phyloP scores from a whole-genome alignment of 2,888 invertebrate genomes.

The Antheraea yamamai region DNA sequence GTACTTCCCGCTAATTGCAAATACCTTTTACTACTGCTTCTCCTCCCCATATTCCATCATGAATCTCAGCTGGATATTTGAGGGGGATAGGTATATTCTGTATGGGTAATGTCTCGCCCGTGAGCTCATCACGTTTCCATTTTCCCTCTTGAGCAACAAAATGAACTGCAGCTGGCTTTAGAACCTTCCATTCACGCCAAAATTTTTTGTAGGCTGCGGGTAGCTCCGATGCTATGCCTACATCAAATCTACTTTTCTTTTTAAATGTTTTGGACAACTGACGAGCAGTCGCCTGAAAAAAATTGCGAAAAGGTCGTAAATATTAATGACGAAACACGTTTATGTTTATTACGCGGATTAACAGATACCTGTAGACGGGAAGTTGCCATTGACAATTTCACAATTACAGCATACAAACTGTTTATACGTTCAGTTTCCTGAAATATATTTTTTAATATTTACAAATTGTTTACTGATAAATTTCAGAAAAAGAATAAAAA shows the following conservation, averaged over 20 bases:
- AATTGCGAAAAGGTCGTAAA: constrained; percentile 44
- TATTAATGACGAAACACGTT: constrained; percentile 46
- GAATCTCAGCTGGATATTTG: constrained; percentile 88
- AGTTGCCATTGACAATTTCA: constrained; percentile 66
- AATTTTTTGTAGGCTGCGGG: constrained; percentile 93
- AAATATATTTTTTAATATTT: constrained; percentile 24
- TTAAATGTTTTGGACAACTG: constrained; percentile 76
- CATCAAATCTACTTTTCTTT: constrained; percentile 81
- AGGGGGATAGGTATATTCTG: constrained; percentile 90
- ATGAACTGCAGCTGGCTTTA: constrained; percentile 84
- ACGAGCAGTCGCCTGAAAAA: constrained; percentile 72
- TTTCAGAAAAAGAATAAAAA: background rate
- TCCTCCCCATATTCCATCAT: constrained; percentile 97
- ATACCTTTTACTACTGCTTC: constrained; percentile 93
- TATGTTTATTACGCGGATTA: background rate
- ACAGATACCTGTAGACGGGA: constrained; percentile 62
- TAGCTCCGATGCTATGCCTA: constrained; percentile 85
- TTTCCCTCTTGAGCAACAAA: constrained; percentile 88
- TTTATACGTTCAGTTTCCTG: constrained; percentile 11
- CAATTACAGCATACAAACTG: constrained; percentile 38
- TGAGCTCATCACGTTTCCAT: constrained; percentile 87
- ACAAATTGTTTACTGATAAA: background rate
- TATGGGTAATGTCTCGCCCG: constrained; percentile 87
- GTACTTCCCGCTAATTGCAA: background rate
- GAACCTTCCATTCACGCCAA: constrained; percentile 91